These are phyloP conservation scores for Stomorhina lunata DNA, from an alignment of 2,888 invertebrate genomes.

Conservation along the genomic window DNA sequence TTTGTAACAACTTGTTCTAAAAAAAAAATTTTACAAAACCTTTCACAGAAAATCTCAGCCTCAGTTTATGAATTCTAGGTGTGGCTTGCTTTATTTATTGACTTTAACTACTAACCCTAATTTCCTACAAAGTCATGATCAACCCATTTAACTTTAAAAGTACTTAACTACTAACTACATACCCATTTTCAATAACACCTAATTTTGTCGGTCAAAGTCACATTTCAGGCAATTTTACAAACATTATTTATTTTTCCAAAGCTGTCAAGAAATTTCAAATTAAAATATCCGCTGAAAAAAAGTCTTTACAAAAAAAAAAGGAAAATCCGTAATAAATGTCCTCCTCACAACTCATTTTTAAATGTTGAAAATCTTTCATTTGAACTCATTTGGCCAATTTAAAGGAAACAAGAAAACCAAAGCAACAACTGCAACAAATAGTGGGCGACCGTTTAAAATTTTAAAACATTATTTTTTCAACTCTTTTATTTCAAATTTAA, in stretches of 20 bases:
- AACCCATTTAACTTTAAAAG: too few species aligned
- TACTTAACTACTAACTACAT: too few species aligned
- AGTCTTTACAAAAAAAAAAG: neutral
- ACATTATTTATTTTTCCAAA: slow-evolving; percentile 3
- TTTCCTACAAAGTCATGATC: too few species aligned
- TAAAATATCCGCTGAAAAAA: slow-evolving; percentile 38
- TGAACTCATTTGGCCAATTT: slow-evolving; percentile 48
- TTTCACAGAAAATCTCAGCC: too few species aligned
- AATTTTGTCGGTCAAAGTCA: slow-evolving; percentile 52
- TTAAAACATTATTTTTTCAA: slow-evolving; percentile 29
- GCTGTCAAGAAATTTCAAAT: slow-evolving; percentile 50
- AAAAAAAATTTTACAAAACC: too few species aligned
- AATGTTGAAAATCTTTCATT: neutral
- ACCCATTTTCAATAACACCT: neutral
- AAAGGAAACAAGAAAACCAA: neutral
- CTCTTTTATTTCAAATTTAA: slow-evolving; percentile 35
- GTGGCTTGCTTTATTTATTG: too few species aligned
- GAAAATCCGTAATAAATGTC: slow-evolving; percentile 31
- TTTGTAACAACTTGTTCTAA: too few species aligned
- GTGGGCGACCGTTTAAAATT: slow-evolving; percentile 69
- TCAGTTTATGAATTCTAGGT: too few species aligned
- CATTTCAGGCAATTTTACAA: slow-evolving; percentile 13
- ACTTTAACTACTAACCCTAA: too few species aligned
- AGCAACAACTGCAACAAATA: slow-evolving; percentile 42
- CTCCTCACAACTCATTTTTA: slow-evolving; percentile 29